Evolutionary conservation across 2,888 invertebrate species (phyloP), one percentile per base, ranked within the genome.

Genomic region (Malthinus seriepunctatus): DNA sequence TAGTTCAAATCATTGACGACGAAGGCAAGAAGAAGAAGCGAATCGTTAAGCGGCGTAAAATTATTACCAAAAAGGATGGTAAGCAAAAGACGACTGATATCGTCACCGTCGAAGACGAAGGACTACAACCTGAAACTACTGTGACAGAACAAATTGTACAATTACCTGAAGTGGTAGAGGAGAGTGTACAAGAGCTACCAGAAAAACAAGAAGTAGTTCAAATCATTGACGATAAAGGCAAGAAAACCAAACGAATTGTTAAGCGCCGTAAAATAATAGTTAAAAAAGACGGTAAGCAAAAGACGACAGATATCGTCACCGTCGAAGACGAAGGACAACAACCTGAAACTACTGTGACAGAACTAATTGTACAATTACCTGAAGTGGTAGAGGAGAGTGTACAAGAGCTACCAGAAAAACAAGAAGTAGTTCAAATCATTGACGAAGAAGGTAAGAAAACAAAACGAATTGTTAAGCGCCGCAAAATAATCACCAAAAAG

Each of bases 301-400:
- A 82, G 66, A 70, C 78, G 3, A 81, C 80, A 0, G 78, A 80
- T 72, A 80, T 82, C 23, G 72, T 74, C 51, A 81, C 80, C 5
- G 70, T 79, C 12, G 76, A 77, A 66, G 71, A 77, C 64, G 79
- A 78, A 39, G 78, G 76, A 31, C 69, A 76, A 54, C 71, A 77
- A 51, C 82, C 82, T 11, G 63, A 62, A 60, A 69, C 69, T 1
- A 65, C 69, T 10, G 65, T 68, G 6, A 66, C 62, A 60, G 69
- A 73, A 3, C 67, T 70, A 15, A 42, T 65, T 56, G 35, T 51
- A 48, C 37, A 66, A 60, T 10, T 72, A 10, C 61, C 75, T 45
- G 52, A 70, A 51, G 65, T 14, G 1, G 12, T 31, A 0, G 15
- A n/a, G 10, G 51, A 51, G 33, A 10, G 23, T 8, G 39, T 70